These are phyloP conservation scores for Varecia variegata DNA, from an alignment of 2,797 vertebrate species.

Conservation along the genomic window DNA sequence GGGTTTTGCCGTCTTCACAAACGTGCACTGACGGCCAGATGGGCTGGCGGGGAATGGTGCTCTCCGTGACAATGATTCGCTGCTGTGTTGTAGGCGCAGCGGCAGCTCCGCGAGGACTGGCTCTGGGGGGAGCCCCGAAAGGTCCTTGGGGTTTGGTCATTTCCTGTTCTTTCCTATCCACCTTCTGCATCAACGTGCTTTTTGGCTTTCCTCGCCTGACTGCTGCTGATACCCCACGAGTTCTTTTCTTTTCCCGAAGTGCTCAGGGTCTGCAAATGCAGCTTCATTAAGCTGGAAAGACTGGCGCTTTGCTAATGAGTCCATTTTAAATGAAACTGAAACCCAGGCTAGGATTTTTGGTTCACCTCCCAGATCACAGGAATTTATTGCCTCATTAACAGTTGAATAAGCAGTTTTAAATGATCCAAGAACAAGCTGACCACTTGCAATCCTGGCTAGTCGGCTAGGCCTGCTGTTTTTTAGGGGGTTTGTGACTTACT, in stretches of 20 bases:
- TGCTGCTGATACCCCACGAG: neutral
- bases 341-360: slow-evolving; percentile 7
- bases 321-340: slow-evolving; percentile 45
- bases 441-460: neutral
- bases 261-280: neutral
- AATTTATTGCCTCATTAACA: slow-evolving; percentile 62
- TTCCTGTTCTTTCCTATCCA: neutral
- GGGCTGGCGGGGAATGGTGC: neutral
- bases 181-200: neutral
- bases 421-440: neutral
- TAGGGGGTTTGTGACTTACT: neutral
- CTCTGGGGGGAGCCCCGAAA: neutral
- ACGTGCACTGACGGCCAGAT: rapidly evolving
- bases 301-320: slow-evolving; percentile 1
- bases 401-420: slow-evolving; percentile 25
- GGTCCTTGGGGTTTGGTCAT: neutral
- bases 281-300: neutral
- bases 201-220: neutral
- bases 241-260: neutral
- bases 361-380: slow-evolving; percentile 56
- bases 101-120: rapidly evolving
- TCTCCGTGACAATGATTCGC: neutral
- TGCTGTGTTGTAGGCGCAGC: rapidly evolving
- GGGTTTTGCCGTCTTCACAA: neutral
- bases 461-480: neutral